Percentiles rank a stretch among this genome's conserved stretches.
Evolutionary conservation across 2,113 vertebrate genomes (phyloP).

Genomic region (Dromiciops gliroides): DNA sequence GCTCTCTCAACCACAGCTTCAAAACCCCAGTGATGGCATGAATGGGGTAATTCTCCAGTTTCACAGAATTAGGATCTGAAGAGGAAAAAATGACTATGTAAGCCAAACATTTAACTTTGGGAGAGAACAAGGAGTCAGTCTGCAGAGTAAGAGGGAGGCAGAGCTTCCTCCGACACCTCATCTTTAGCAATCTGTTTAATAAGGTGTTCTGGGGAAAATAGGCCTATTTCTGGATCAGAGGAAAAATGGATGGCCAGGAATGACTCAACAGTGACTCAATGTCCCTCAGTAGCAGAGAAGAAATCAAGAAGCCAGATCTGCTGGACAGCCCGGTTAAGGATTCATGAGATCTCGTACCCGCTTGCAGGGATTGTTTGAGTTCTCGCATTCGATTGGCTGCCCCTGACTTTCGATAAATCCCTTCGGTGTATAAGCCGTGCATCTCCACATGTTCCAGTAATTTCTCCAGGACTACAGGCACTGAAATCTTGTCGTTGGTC

Average conservation of each 20-base stretch:
- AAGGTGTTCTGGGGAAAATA: background rate
- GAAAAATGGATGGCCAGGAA: background rate
- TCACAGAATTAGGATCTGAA: constrained; percentile 88
- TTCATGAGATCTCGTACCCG: constrained; percentile 81
- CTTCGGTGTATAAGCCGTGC: constrained; percentile 96
- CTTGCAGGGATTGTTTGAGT: constrained; percentile 91
- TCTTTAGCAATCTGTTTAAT: background rate
- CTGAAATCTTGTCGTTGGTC: constrained; percentile 89
- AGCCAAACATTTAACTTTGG: background rate
- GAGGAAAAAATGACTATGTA: background rate
- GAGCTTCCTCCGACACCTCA: background rate
- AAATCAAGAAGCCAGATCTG: background rate
- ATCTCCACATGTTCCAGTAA: constrained; percentile 97
- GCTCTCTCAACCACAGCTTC: constrained; percentile 96
- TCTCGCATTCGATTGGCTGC: constrained; percentile 96
- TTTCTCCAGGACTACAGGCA: constrained; percentile 94
- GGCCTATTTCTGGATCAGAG: background rate
- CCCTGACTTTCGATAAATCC: constrained; percentile 98
- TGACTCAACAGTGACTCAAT: background rate
- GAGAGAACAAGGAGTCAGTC: background rate
- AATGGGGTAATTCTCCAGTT: constrained; percentile 95
- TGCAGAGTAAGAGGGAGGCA: background rate
- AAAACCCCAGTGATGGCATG: constrained; percentile 96
- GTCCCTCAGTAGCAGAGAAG: background rate
- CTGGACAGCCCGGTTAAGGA: fast-evolving